Base-by-base conservation (phyloP, 2,888 invertebrate genomes). In the Athalia rosae region DNA sequence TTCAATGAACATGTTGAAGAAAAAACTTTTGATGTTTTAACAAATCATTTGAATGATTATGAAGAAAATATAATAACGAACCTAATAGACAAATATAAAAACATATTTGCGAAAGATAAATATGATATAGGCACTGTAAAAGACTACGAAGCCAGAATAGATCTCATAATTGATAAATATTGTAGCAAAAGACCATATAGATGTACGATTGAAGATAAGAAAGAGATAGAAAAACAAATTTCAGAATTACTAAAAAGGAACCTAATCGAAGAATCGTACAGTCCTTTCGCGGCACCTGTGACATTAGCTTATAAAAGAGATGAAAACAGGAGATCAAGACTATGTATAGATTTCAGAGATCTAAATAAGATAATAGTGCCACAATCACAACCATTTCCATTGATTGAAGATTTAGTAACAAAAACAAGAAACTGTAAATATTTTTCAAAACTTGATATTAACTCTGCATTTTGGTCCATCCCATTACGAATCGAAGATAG, bases 291-390 rank as follows among this genome's bases (percentile, higher is more conserved):
- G 5, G 80, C 76, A 6, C 64, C 64, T 11, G 53, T 58, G 6
- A 66, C 73, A 47, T 67, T 82, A 62, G 78, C 82, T 66, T 81
- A 80, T 15, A 83, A 80, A 79, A 82, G 79, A 79, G 82, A 83
- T 56, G 80, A 82, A 62, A 78, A 79, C 50, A 81, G 81, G 78
- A 84, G 79, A 80, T 78, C 82, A 48, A 82, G 83, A 76, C 43
- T 84, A 43, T 85, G 84, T 53, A 83, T 84, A 71, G 84, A 84
- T 59, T 85, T 85, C 63, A 76, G 84, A 76, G 85, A 85, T 1
- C 77, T 81, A 76, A 79, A 80, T 48, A 79, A 78, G 53, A 15
- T 80, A 2, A 56, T 79, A 11, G 53, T 79, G 0, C 79, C 77
- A 28, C 76, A 80, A 76, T 56, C 87, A 28, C 85, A 86, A 78